Evolutionary conservation across 1,140 invertebrate genomes (phyloP).

Genomic region (Drosophila asahinai): DNA sequence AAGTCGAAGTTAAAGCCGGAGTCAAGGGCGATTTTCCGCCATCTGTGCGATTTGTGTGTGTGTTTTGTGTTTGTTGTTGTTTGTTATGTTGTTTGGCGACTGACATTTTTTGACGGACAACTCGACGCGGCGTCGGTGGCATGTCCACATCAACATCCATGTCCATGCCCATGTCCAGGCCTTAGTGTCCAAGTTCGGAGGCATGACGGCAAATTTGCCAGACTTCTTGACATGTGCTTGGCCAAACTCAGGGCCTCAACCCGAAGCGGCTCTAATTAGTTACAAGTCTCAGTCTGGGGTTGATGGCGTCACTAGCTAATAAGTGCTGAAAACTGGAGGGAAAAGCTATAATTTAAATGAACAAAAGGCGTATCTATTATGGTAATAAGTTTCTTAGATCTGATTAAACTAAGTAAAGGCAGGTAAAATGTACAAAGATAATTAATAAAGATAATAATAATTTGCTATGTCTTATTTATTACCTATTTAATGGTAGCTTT

Average conservation of each 20-base stretch:
- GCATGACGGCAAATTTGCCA: slow-evolving; percentile 56
- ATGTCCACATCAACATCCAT: slow-evolving; percentile 56
- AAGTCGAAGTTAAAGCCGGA: slow-evolving; percentile 7
- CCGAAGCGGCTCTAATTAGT: slow-evolving; percentile 44
- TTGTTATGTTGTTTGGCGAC: slow-evolving; percentile 43
- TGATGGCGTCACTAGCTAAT: slow-evolving; percentile 6
- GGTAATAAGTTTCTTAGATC: background rate
- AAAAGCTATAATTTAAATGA: background rate
- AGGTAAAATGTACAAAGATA: too few relatives aligned
- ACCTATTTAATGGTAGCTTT: background rate
- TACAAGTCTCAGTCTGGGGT: background rate
- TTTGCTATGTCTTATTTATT: too few relatives aligned
- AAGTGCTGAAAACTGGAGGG: background rate
- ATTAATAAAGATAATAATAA: background rate
- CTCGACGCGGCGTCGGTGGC: slow-evolving; percentile 60
- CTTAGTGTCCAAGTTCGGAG: slow-evolving; percentile 23
- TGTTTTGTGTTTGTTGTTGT: slow-evolving; percentile 11
- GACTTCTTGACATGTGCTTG: slow-evolving; percentile 53
- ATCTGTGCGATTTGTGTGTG: slow-evolving; percentile 39
- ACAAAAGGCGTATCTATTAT: too few relatives aligned
- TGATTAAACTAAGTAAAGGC: background rate
- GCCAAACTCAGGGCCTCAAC: slow-evolving; percentile 13
- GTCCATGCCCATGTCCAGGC: slow-evolving; percentile 30
- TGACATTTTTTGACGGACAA: slow-evolving; percentile 67
- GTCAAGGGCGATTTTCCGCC: slow-evolving; percentile 50